Conservation (phyloP, 2,888 invertebrate genomes). For the Pharmacophagus antenor region DNA sequence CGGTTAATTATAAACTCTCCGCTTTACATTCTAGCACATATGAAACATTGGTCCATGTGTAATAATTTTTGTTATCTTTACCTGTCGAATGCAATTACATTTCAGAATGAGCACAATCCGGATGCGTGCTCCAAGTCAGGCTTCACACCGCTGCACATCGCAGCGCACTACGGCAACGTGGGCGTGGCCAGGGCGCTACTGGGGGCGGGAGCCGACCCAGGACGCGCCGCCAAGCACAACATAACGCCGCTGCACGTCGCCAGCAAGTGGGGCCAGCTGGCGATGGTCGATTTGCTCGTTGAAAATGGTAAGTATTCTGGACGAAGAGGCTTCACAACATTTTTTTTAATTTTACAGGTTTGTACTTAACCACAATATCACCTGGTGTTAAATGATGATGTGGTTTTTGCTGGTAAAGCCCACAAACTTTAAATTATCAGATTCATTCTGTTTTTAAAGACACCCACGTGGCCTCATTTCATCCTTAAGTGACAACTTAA, state of each 20-base stretch:
- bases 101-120: conserved; percentile 95
- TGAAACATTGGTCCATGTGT: background rate
- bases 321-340: too few relatives aligned
- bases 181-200: conserved; percentile 94
- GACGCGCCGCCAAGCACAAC: conserved; percentile 97
- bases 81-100: conserved; percentile 21
- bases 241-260: conserved; percentile 99
- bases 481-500: too few relatives aligned
- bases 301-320: conserved; percentile 86
- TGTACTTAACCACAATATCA: too few relatives aligned
- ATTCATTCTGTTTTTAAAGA: too few relatives aligned
- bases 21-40: background rate
- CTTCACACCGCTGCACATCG: conserved; percentile 98
- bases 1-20: too few relatives aligned
- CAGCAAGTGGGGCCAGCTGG: conserved; percentile 98
- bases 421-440: too few relatives aligned
- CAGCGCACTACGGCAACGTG: conserved; percentile 98
- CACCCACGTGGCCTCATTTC: too few relatives aligned
- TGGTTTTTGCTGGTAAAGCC: too few relatives aligned
- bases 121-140: conserved; percentile 98
- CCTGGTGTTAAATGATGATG: too few relatives aligned
- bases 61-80: background rate
- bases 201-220: conserved; percentile 95
- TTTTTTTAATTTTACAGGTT: too few relatives aligned
- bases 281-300: conserved; percentile 93